Conservation (phyloP, 2,113 vertebrate genomes). For the Dendrocopos noguchii region DNA sequence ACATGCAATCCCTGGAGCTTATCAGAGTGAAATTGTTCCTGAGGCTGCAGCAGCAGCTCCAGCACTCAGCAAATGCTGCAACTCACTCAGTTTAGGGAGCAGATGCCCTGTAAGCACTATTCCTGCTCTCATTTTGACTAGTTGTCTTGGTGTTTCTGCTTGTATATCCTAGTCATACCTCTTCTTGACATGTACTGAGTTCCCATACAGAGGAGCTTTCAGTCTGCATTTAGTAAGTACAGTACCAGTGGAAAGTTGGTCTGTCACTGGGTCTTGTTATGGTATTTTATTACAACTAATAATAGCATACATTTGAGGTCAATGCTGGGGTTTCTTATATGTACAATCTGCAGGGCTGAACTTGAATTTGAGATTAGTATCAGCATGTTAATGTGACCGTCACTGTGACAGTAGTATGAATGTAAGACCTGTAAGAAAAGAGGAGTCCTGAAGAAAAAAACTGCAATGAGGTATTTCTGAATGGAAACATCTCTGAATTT, state of each 20-base stretch:
- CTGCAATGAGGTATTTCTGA: background rate
- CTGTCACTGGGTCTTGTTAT: background rate
- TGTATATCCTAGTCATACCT: background rate
- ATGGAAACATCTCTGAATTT: background rate
- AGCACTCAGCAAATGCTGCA: background rate
- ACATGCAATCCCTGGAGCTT: background rate
- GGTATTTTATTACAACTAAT: background rate
- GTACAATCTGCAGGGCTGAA: background rate
- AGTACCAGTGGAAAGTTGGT: background rate
- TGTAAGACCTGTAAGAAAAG: background rate
- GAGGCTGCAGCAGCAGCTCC: background rate
- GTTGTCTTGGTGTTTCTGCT: background rate
- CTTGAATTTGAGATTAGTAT: background rate
- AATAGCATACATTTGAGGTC: background rate
- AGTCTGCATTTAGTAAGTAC: background rate
- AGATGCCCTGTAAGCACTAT: background rate
- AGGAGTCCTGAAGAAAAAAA: background rate
- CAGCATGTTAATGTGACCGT: background rate
- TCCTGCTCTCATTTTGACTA: background rate
- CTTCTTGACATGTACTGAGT: background rate
- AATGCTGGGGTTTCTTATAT: fast-evolving
- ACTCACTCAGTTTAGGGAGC: fast-evolving
- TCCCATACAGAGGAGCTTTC: background rate
- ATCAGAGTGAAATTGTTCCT: background rate
- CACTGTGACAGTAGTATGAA: background rate